phyloP scores from a whole-genome alignment of 2,113 vertebrate genomes.

The Ahaetulla prasina region DNA sequence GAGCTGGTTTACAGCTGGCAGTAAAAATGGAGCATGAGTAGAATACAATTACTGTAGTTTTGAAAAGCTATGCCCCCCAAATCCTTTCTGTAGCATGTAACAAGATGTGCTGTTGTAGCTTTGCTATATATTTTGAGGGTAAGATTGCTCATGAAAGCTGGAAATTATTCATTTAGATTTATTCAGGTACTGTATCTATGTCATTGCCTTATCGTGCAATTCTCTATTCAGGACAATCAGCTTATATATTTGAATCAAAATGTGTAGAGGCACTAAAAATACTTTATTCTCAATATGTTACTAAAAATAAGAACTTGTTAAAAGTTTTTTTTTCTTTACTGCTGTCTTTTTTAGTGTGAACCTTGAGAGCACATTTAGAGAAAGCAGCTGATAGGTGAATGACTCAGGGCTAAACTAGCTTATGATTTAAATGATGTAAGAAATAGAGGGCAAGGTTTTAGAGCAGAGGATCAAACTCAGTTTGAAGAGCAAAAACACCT shows the following conservation, averaged over 20 bases:
- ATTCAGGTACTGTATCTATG: conserved; percentile 37
- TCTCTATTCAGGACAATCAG: conserved; percentile 16
- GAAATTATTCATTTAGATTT: conserved; percentile 46
- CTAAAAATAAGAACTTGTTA: neutral
- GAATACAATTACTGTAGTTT: conserved; percentile 68
- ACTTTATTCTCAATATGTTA: neutral
- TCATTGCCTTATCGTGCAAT: neutral
- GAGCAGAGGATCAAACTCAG: neutral
- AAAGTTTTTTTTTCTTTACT: neutral
- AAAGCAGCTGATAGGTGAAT: neutral
- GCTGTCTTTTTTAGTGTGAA: neutral
- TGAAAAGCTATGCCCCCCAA: conserved; percentile 66
- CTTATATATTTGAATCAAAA: conserved; percentile 14
- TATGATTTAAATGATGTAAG: neutral
- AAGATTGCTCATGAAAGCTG: conserved; percentile 53
- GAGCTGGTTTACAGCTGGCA: conserved; percentile 65
- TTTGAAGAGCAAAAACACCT: neutral
- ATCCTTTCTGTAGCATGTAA: conserved; percentile 64
- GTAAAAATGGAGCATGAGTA: conserved; percentile 67
- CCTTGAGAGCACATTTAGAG: neutral
- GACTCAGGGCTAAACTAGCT: neutral
- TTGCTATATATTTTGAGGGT: conserved; percentile 61
- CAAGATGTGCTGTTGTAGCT: conserved; percentile 51
- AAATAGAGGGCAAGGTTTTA: neutral
- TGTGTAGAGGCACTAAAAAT: conserved; percentile 14